A percentile compares a stretch with the other conserved stretches of the same genome.
Evolutionary conservation across 2,797 vertebrate genomes (phyloP).

Genomic region (Gymnothorax reevesii): DNA sequence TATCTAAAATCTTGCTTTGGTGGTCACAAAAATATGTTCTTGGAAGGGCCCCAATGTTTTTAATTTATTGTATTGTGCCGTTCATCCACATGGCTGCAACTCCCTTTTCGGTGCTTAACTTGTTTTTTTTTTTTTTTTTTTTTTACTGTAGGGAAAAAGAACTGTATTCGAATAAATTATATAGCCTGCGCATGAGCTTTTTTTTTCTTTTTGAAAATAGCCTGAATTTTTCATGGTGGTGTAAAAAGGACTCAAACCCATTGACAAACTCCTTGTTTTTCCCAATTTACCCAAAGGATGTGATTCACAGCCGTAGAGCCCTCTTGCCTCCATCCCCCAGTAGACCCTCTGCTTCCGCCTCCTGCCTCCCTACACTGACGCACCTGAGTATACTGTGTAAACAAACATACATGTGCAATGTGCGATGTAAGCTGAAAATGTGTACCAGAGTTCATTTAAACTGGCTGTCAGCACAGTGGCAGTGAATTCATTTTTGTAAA

Average conservation of each 20-base stretch:
- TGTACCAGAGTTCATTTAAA: too few species aligned
- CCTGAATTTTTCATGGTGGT: conserved; percentile 45
- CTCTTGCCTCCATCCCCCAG: background rate
- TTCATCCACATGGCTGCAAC: conserved; percentile 1
- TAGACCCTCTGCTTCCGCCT: background rate
- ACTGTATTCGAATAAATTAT: conserved; percentile 32
- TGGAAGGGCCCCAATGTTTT: background rate
- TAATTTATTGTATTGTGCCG: background rate
- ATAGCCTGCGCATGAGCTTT: conserved; percentile 25
- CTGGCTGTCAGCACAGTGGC: too few species aligned
- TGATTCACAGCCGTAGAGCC: background rate
- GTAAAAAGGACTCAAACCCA: conserved; percentile 44
- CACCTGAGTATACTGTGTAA: background rate
- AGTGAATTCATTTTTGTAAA: too few species aligned
- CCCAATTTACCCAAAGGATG: conserved; percentile 28
- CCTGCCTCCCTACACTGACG: background rate
- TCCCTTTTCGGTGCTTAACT: background rate
- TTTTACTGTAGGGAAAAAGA: conserved; percentile 21
- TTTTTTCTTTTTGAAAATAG: conserved; percentile 36
- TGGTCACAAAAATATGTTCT: background rate
- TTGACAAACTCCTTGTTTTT: conserved; percentile 40
- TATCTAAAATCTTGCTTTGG: background rate
- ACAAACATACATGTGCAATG: conserved; percentile 1
- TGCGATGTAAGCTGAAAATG: too few species aligned
- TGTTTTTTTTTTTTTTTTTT: background rate